Evolutionary conservation across 2,113 vertebrate genomes (phyloP).

Genomic region (Gnathonemus echidnorhynchus): DNA sequence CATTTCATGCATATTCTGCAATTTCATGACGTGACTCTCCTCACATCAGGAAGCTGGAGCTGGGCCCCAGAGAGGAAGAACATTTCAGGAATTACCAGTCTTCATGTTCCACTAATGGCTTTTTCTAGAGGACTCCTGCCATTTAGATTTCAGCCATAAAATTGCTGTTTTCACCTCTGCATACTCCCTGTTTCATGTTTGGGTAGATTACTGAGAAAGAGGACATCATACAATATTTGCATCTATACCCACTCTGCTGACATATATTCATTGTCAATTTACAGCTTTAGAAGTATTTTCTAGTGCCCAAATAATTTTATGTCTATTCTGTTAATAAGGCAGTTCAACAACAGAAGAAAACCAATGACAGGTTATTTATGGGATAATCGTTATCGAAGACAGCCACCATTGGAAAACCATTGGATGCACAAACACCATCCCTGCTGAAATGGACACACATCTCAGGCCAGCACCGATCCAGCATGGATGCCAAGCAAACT

Average conservation of each 20-base stretch:
- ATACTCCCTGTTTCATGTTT: conserved; percentile 15
- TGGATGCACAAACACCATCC: not conserved
- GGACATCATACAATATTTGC: conserved; percentile 26
- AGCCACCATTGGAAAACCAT: conserved; percentile 8
- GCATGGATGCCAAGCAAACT: not conserved
- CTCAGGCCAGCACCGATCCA: not conserved
- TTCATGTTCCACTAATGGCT: not conserved
- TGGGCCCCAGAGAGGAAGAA: not conserved
- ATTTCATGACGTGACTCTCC: not conserved
- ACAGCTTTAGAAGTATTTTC: conserved; percentile 35
- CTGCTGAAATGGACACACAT: not conserved
- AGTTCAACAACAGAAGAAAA: conserved; percentile 23
- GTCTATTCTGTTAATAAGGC: conserved; percentile 36
- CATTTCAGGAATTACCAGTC: not conserved
- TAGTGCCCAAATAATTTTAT: conserved; percentile 31
- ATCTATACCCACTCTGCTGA: conserved; percentile 26
- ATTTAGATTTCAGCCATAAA: conserved; percentile 34
- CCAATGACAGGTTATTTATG: conserved; percentile 35
- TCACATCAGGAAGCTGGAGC: not conserved
- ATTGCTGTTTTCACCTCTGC: conserved; percentile 25
- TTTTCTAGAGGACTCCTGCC: not conserved
- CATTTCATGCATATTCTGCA: not conserved
- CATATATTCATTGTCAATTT: conserved; percentile 40
- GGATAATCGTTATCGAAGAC: conserved; percentile 31
- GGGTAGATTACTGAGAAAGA: conserved; percentile 26